Conservation (phyloP, 2,888 invertebrate species). For the Camponotus fellah region DNA sequence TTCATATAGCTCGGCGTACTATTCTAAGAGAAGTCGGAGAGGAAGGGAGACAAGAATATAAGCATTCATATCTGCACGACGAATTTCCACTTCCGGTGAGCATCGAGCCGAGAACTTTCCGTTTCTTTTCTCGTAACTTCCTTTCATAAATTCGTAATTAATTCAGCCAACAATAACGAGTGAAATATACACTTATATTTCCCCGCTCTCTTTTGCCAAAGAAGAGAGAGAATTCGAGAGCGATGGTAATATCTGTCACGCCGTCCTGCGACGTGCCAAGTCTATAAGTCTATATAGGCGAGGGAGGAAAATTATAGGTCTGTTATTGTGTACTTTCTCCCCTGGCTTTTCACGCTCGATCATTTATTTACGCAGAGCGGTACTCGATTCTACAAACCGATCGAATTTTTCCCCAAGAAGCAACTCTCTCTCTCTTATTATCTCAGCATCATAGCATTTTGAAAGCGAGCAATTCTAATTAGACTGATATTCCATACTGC, state of each 20-base stretch:
- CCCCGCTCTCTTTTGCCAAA: not conserved
- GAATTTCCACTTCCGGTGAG: conserved; percentile 56
- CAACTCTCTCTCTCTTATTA: conserved; percentile 6
- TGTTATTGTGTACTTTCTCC: conserved; percentile 63
- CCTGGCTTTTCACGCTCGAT: conserved; percentile 60
- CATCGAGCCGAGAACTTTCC: conserved; percentile 28
- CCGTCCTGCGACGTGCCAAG: conserved; percentile 21
- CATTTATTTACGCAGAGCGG: conserved; percentile 65
- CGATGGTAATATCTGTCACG: conserved; percentile 44
- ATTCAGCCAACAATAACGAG: conserved; percentile 46
- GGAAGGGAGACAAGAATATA: conserved; percentile 63
- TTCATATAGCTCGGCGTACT: conserved; percentile 70
- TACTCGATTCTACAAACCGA: conserved; percentile 57
- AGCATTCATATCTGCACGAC: conserved; percentile 55
- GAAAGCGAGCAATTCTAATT: not conserved
- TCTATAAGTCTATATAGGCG: conserved; percentile 23
- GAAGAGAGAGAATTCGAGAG: not conserved
- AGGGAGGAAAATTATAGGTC: conserved; percentile 68
- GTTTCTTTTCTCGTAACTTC: conserved; percentile 42
- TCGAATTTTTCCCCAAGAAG: conserved; percentile 26
- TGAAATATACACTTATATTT: conserved; percentile 21
- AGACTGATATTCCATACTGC: not conserved
- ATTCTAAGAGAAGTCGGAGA: conserved; percentile 60
- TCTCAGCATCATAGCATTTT: not conserved
- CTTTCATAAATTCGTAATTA: conserved; percentile 48